Evolutionary conservation across 2,888 invertebrate species (phyloP), one percentile per base, ranked within the genome.

Genomic region (Crocallis elinguaria): DNA sequence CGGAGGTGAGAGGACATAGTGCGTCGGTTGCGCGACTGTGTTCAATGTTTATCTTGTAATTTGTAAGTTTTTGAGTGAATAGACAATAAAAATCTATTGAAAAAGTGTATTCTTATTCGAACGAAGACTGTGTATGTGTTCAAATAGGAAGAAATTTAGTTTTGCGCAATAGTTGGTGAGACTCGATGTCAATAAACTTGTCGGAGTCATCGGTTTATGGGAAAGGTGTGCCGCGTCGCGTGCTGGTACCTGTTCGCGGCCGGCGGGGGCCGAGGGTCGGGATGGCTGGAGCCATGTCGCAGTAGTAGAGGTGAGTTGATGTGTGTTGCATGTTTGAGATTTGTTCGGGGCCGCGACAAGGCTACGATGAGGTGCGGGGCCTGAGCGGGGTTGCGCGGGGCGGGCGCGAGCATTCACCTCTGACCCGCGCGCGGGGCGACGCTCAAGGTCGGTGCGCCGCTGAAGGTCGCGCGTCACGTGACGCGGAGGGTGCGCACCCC

Each of bases 391-490:
- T n/a, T 62, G 66, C 49, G 64, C 44, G 59, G 57, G 52, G 52
- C 30, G 35, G 50, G 53, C 17, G 78, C 85, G 90, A 86, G 83
- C 90, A 85, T 90, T 89, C 89, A 91, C 90, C 90, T 90, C 90
- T 90, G 90, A 90, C 90, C 90, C 89, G 90, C 85, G 84, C 80
- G 84, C 85, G 88, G 84, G 81, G 27, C 87, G 87, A 81, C 80
- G 82, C 88, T 87, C 91, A 90, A 90, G 91, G 91, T 90, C 90
- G 91, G 87, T 88, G 88, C 87, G 88, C 90, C 83, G 88, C 83
- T 88, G 91, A 90, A 91, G 91, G 91, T 91, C 90, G 88, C 81
- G 67, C 67, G 82, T 88, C 89, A 84, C 86, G 85, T 85, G 87
- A 87, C 82, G 78, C 73, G 67, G 86, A 92, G 93, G 92, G 84